Base-by-base conservation (phyloP, 2,113 vertebrate species). In the Rhabdornis inornatus region DNA sequence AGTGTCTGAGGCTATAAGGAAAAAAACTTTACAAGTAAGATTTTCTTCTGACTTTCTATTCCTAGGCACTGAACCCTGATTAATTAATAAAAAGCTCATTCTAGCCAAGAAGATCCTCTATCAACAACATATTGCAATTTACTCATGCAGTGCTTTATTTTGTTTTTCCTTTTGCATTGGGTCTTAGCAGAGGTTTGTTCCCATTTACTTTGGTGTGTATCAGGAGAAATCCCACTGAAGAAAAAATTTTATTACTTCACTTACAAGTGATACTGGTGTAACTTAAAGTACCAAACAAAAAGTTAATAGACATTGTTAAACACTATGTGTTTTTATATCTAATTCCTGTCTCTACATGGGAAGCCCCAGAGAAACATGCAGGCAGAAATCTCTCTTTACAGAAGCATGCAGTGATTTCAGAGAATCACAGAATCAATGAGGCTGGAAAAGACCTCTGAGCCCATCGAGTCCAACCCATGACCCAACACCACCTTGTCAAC, bases 1-100 rank as follows among this genome's bases (percentile, higher is more conserved):
- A 95, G 99, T 99, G 23, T 98, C 98, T 69, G 96, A 98, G 65
- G 98, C 99, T 79, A 98, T 99, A 89, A 66, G 60, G 19, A 97
- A 92, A 72, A 98, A 98, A 77, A 83, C 98, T 42, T 95, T 99
- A 53, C 87, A 16, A 35, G 99, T 99, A 97, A 98, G 98, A 60
- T 88, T 89, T 76, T 78, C 40, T 27, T 81, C 28, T 68, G 16
- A 23, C 21, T 74, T 88, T 57, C 16, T 94, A 27, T 68, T 75
- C 79, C 24, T 72, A 45, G 33, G 27, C 16, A 25, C 30, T 69
- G 60, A 72, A 59, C 8, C 63, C 31, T 83, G 53, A 63, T 66
- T 49, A 68, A 70, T 72, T 64, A 87, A 60, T 37, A 30, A 65
- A 87, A 76, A 69, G 2, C 11, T 57, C 9, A 14, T 74, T 81